phyloP scores from a whole-genome alignment of 2,113 vertebrate genomes.

The Genyomyrus donnyi region DNA sequence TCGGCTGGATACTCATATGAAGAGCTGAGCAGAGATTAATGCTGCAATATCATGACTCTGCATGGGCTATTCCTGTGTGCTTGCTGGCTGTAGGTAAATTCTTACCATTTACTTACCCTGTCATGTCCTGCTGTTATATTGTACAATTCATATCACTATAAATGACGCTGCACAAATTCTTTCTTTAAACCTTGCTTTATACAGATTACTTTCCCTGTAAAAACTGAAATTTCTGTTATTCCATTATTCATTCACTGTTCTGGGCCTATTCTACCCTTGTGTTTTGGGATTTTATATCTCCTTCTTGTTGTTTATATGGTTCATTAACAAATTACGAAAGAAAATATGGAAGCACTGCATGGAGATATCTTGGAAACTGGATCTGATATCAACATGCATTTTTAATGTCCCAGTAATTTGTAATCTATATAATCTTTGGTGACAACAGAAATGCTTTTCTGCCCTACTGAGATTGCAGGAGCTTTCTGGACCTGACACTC shows the following conservation, averaged over 20 bases:
- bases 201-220: not conserved
- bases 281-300: not conserved
- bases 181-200: not conserved
- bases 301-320: not conserved
- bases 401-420: not conserved
- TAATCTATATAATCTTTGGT: not conserved
- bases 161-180: not conserved
- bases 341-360: not conserved
- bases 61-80: conserved; percentile 38
- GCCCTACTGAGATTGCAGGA: not conserved
- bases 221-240: not conserved
- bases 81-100: conserved; percentile 44
- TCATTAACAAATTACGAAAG: not conserved
- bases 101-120: conserved; percentile 12
- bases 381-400: not conserved
- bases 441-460: not conserved
- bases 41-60: conserved; percentile 55
- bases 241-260: not conserved
- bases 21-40: conserved; percentile 56
- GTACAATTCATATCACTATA: not conserved
- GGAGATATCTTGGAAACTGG: not conserved
- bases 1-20: conserved; percentile 52
- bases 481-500: not conserved
- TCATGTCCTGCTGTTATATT: not conserved
- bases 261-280: not conserved